These are phyloP conservation scores for Candidula unifasciata DNA, from an alignment of 2,888 invertebrate species.

Conservation along the genomic window DNA sequence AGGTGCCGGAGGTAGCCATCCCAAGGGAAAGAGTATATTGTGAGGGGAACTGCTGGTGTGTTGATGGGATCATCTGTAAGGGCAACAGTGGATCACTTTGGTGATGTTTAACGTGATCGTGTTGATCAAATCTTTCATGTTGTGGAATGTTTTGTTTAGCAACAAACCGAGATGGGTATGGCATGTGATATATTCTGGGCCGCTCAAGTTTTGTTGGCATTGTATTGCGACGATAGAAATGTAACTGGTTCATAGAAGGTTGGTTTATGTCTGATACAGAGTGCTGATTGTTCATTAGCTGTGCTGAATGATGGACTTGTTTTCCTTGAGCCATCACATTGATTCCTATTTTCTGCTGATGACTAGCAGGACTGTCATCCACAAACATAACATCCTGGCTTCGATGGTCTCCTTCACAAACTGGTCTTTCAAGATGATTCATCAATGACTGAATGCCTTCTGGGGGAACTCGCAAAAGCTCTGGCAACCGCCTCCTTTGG, in stretches of 20 bases:
- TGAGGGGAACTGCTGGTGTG: background rate
- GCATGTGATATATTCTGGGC: background rate
- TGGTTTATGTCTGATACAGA: background rate
- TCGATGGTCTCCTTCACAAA: background rate
- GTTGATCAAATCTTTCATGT: background rate
- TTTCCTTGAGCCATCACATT: background rate
- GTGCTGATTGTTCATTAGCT: background rate
- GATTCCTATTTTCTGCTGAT: background rate
- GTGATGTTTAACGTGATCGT: background rate
- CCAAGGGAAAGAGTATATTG: background rate
- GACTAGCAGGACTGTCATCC: background rate
- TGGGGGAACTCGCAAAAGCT: background rate
- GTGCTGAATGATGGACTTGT: background rate
- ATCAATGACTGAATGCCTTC: background rate
- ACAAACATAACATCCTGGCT: background rate
- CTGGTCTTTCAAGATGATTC: background rate
- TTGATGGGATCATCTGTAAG: background rate
- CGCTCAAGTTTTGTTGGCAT: conserved; percentile 26
- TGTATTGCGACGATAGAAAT: conserved; percentile 21
- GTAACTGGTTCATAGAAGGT: background rate
- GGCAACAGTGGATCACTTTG: too few species aligned
- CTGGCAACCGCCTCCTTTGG: conserved; percentile 17
- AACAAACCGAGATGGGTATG: background rate
- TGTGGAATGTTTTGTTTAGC: conserved; percentile 4
- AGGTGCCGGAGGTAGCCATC: background rate